A percentile compares a stretch with the other conserved stretches of the same genome.
phyloP scores from a whole-genome alignment of 2,113 vertebrate species.

The Fregetta grallaria region DNA sequence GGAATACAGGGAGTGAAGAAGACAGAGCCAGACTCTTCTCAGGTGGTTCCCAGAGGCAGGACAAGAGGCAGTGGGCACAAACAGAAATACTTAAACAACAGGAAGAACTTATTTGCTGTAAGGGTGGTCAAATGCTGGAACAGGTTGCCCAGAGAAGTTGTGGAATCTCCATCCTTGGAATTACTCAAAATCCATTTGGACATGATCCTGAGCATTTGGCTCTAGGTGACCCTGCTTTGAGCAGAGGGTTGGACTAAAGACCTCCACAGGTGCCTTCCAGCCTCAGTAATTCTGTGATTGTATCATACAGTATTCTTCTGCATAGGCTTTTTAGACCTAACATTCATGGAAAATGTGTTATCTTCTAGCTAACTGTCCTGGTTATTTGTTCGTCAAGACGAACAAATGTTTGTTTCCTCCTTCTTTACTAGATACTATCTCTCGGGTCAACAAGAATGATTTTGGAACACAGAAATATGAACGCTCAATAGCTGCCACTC shows the following conservation, averaged over 20 bases:
- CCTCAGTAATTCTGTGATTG: neutral
- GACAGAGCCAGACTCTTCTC: neutral
- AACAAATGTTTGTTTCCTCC: neutral
- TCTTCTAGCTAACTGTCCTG: neutral
- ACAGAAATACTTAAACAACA: neutral
- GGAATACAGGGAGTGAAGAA: neutral
- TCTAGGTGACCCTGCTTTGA: neutral
- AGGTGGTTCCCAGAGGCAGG: neutral
- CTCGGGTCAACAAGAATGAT: slow-evolving; percentile 41
- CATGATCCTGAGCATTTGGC: neutral
- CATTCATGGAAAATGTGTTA: neutral
- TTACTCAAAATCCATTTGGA: neutral
- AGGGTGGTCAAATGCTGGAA: neutral
- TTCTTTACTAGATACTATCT: slow-evolving; percentile 59
- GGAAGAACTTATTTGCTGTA: neutral
- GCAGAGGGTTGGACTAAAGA: neutral
- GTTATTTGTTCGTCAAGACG: neutral
- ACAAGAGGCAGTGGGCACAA: neutral
- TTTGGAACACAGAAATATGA: slow-evolving; percentile 81
- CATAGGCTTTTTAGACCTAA: neutral
- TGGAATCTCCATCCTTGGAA: neutral
- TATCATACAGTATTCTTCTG: neutral
- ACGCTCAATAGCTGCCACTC: slow-evolving; percentile 74
- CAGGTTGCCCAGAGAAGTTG: neutral
- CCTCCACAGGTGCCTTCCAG: neutral